A percentile compares a stretch with the other conserved stretches of the same genome.
phyloP scores from a whole-genome alignment of 2,113 vertebrate species.

The Illadopsis cleaveri region DNA sequence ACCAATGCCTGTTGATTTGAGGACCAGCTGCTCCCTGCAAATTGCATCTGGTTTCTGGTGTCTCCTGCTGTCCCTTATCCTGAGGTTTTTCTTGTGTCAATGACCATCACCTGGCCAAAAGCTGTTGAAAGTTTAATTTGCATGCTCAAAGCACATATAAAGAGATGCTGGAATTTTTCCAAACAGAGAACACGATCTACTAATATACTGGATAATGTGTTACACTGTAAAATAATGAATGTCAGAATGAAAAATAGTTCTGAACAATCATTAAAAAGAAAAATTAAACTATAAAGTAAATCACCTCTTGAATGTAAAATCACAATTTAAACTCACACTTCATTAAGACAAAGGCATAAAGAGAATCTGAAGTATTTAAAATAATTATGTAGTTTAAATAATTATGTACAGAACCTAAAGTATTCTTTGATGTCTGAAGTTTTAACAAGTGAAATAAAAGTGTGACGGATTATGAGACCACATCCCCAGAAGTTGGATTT shows the following conservation, averaged over 20 bases:
- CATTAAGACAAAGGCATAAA: background rate
- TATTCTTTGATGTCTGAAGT: background rate
- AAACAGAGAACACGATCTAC: background rate
- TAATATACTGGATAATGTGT: background rate
- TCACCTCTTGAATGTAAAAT: background rate
- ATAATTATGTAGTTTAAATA: background rate
- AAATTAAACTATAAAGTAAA: background rate
- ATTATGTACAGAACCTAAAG: background rate
- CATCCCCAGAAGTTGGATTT: background rate
- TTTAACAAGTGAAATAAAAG: background rate
- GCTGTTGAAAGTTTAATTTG: background rate
- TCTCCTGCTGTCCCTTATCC: background rate
- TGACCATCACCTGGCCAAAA: background rate
- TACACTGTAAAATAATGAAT: background rate
- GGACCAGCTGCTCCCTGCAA: background rate
- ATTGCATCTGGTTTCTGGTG: background rate
- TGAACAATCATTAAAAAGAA: background rate
- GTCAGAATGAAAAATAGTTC: background rate
- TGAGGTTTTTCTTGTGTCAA: background rate
- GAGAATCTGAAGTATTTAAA: background rate
- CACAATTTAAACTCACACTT: background rate
- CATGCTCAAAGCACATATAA: background rate
- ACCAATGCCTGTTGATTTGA: background rate
- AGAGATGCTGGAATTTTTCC: background rate
- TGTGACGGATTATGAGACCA: background rate